Evolutionary conservation across 2,888 invertebrate species (phyloP).

Genomic region (Nemotelus pantherinus): DNA sequence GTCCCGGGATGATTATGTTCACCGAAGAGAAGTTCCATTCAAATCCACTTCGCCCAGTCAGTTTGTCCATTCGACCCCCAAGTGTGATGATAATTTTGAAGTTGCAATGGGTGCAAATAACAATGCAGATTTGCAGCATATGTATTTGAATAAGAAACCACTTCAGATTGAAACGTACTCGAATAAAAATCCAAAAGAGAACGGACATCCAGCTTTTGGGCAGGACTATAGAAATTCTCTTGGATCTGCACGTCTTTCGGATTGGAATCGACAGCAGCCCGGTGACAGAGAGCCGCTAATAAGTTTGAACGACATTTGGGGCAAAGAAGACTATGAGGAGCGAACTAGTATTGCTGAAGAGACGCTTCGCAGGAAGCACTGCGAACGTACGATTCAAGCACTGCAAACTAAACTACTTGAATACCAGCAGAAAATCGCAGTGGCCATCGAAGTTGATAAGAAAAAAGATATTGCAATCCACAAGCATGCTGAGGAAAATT

Average conservation of each 20-base stretch:
- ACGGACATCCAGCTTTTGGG: not conserved
- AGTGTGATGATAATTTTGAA: constrained; percentile 50
- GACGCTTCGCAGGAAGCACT: constrained; percentile 78
- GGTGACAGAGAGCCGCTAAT: constrained; percentile 50
- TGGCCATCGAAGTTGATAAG: constrained; percentile 80
- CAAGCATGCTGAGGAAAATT: constrained; percentile 73
- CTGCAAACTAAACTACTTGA: constrained; percentile 78
- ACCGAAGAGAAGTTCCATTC: not conserved
- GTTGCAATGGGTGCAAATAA: not conserved
- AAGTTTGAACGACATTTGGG: constrained; percentile 63
- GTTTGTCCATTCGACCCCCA: constrained; percentile 61
- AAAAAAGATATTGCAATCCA: constrained; percentile 77
- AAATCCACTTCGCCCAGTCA: not conserved
- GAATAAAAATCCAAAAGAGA: constrained; percentile 50
- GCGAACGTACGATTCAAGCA: constrained; percentile 77
- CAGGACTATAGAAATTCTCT: not conserved
- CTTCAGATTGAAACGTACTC: constrained; percentile 62
- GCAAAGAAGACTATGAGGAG: constrained; percentile 53
- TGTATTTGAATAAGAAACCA: too few species aligned
- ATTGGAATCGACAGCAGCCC: constrained; percentile 22
- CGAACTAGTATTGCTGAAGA: constrained; percentile 76
- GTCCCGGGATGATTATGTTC: not conserved
- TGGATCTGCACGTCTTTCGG: constrained; percentile 15
- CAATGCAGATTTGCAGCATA: constrained; percentile 54
- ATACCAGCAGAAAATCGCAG: constrained; percentile 81